These are phyloP conservation scores for Drosophila ironensis DNA, from an alignment of 1,140 invertebrate species.

Conservation along the genomic window DNA sequence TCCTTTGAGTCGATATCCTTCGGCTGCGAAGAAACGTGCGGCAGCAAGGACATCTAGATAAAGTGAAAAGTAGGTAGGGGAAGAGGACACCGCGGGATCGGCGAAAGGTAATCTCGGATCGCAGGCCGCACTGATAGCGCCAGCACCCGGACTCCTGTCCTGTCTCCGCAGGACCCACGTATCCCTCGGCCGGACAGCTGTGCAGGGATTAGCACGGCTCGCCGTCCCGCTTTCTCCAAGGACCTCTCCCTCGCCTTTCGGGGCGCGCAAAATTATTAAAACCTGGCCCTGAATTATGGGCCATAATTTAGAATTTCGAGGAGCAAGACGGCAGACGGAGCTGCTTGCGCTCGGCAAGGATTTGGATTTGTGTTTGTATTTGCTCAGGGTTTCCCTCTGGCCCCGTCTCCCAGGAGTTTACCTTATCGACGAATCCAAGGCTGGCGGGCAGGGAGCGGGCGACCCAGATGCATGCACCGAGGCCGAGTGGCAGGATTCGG, in stretches of 20 bases:
- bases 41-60: slow-evolving; percentile 62
- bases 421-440: too few species aligned
- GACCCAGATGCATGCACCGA: neutral
- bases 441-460: too few species aligned
- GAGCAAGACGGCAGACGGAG: too few species aligned
- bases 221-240: neutral
- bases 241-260: neutral
- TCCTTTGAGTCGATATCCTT: neutral
- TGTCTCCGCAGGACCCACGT: slow-evolving; percentile 19
- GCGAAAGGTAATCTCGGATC: slow-evolving; percentile 57
- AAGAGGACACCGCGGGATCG: neutral
- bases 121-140: slow-evolving; percentile 57
- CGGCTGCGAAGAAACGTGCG: slow-evolving; percentile 22
- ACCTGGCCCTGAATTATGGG: slow-evolving; percentile 52
- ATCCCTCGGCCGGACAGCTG: slow-evolving; percentile 50
- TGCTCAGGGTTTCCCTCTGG: slow-evolving; percentile 14
- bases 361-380: slow-evolving; percentile 17
- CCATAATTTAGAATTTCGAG: slow-evolving; percentile 55
- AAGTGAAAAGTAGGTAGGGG: slow-evolving; percentile 35
- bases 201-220: slow-evolving; percentile 37
- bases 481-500: neutral
- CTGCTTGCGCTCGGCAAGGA: too few species aligned
- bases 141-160: slow-evolving; percentile 7
- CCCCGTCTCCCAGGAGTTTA: neutral
- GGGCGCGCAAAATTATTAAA: slow-evolving; percentile 38